phyloP scores from a whole-genome alignment of 2,888 invertebrate genomes.

The Scrobipalpa atriplicella region DNA sequence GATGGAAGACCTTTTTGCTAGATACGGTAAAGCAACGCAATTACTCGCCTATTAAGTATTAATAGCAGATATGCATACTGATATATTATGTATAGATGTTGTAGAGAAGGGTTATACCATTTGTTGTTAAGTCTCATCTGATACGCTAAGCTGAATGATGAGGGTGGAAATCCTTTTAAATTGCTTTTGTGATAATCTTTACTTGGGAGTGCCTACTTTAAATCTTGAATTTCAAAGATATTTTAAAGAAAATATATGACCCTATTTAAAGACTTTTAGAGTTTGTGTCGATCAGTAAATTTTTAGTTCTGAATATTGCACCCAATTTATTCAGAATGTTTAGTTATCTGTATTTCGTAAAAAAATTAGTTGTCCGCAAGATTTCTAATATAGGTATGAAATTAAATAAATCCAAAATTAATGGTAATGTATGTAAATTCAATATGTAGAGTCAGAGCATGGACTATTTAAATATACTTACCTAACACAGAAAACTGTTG shows the following conservation, averaged over 20 bases:
- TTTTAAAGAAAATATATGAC: background rate
- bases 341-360: no score
- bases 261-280: background rate
- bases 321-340: no score
- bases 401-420: background rate
- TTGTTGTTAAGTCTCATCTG: constrained; percentile 45
- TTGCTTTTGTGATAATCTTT: constrained; percentile 30
- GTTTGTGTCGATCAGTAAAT: no score
- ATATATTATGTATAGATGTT: constrained; percentile 40
- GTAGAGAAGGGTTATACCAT: constrained; percentile 53
- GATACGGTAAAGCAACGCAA: constrained; percentile 49
- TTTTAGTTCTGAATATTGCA: no score
- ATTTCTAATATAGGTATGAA: no score
- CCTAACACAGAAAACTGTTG: no score
- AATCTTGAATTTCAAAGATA: background rate
- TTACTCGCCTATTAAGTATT: constrained; percentile 62
- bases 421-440: background rate
- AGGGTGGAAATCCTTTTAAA: constrained; percentile 41
- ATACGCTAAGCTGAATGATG: constrained; percentile 41
- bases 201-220: background rate
- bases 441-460: no score
- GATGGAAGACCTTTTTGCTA: constrained; percentile 48
- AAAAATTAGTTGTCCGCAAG: no score
- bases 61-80: constrained; percentile 41
- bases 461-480: no score